A percentile compares a stretch with the other conserved stretches of the same genome.
Conservation (phyloP, 1,140 invertebrate species). For the Lucilia cuprina region DNA sequence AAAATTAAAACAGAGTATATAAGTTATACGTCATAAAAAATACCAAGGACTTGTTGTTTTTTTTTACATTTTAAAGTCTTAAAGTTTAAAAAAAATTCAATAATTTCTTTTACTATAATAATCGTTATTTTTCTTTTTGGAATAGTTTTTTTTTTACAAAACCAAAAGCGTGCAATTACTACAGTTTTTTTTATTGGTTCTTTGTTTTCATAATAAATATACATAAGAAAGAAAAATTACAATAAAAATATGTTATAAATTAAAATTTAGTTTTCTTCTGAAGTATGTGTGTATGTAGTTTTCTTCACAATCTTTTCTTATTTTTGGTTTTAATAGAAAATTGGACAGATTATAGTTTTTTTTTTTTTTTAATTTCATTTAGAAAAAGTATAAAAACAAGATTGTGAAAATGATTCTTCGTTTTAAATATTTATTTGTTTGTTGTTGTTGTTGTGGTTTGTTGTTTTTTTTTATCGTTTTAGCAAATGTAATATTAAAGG, state of each 20-base stretch:
- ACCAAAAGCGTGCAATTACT: slow-evolving; percentile 13
- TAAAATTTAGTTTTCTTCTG: background rate
- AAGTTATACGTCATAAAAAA: background rate
- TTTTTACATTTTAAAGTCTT: background rate
- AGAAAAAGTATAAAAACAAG: background rate
- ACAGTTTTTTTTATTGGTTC: background rate
- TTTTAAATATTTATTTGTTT: background rate
- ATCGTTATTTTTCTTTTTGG: background rate
- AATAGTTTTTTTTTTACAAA: background rate
- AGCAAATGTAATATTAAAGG: background rate
- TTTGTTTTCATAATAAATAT: slow-evolving; percentile 4
- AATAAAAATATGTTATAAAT: slow-evolving; percentile 1
- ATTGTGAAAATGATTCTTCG: background rate
- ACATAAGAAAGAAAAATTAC: slow-evolving; percentile 9
- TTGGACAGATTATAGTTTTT: background rate
- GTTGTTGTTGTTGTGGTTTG: background rate
- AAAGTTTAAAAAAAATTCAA: background rate
- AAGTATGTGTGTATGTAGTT: background rate
- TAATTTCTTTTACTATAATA: background rate
- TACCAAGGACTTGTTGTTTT: slow-evolving; percentile 1
- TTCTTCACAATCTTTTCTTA: background rate
- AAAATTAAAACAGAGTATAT: background rate
- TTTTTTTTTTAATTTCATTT: background rate
- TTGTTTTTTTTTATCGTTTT: background rate
- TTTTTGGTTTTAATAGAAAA: background rate